Base-by-base conservation (phyloP, 2,113 vertebrate species). In the Ursus arctos region DNA sequence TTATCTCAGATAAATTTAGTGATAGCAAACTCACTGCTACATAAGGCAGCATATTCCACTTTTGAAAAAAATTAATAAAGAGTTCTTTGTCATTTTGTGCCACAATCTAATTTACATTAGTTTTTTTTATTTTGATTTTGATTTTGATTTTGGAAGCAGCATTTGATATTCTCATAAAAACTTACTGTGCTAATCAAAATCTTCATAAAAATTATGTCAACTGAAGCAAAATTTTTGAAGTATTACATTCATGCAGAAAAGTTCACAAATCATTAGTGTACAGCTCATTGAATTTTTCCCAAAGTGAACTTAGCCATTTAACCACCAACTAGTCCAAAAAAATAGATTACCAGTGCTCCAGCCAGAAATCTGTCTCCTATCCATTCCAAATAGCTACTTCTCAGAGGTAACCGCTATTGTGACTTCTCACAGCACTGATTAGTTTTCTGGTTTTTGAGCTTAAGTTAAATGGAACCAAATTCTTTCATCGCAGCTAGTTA, bases 121-220 rank as follows among this genome's bases (percentile, higher is more conserved):
- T 55, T 82, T 91, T 85, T 93, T 85, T 93, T 4, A 33, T 22
- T 47, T 76, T 71, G n/a, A 76, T 49, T 79, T 88, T 93, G 59
- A 36, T 55, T 89, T n/a, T 61, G 40, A 15, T 89, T 80, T 88
- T 49, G 53, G 63, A 89, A 88, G 31, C 59, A 69, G 2, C 12
- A 91, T 92, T 97, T 79, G 7, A 10, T 82, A 85, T 82, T 7
- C 22, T 89, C 22, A 71, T 47, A 53, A 90, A 61, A 59, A 43
- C 33, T 84, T 85, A 57, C 3, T 24, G 19, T 55, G 3, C 43
- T 84, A 71, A 51, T 1, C 2, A 79, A 86, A 69, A 51, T 85
- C 31, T 88, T 85, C 65, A 74, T 69, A 47, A 84, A 92, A 71
- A 33, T 22, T 89, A 40, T 67, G 33, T 61, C 40, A 87, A 63